Evolutionary conservation across 2,888 invertebrate genomes (phyloP), one percentile per base, ranked within the genome.

Genomic region (Plagodis pulveraria): DNA sequence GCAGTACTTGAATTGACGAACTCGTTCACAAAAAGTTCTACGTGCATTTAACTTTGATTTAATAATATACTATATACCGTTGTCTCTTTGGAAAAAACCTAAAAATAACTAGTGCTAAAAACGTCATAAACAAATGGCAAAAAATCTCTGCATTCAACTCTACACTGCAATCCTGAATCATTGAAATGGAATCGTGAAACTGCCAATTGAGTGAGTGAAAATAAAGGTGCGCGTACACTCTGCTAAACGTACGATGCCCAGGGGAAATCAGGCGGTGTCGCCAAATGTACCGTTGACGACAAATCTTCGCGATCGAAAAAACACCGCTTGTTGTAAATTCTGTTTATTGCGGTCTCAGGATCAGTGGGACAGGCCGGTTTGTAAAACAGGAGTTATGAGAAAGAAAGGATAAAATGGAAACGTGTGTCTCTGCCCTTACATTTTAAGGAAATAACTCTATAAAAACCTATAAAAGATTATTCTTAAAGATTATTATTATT

Each of bases 261-360:
- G 22, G 87, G 87, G 87, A 87, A 87, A 87, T 87, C 86, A 84
- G 70, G 48, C 76, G 67, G 59, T 65, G 66, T 64, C 81, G 42
- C 11, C 42, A 42, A 42, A 42, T 42, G 6, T 42, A 12, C 42
- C 42, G 84, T 58, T 65, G 66, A 64, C 81, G 84, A 85, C 85
- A 87, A 86, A 86, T 86, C 86, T 84, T 71, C 45, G 69, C 70
- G 77, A 81, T 81, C 81, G 76, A 82, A 83, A 81, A 80, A 81
- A 84, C 80, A 67, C 62, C 64, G 73, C 63, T 49, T 7, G 74
- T 73, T 76, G 81, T 85, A 86, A 86, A 86, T 86, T 79, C 73
- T 71, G 67, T 83, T 84, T 84, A 86, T 81, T 78, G 83, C 83
- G 73, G 77, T 73, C 76, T 69, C 69, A 63, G 73, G 72, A 70